Percentiles rank a stretch among this genome's conserved stretches.
These are phyloP conservation scores for Galagoides demidoff DNA, from an alignment of 2,797 vertebrate species.

Conservation along the genomic window DNA sequence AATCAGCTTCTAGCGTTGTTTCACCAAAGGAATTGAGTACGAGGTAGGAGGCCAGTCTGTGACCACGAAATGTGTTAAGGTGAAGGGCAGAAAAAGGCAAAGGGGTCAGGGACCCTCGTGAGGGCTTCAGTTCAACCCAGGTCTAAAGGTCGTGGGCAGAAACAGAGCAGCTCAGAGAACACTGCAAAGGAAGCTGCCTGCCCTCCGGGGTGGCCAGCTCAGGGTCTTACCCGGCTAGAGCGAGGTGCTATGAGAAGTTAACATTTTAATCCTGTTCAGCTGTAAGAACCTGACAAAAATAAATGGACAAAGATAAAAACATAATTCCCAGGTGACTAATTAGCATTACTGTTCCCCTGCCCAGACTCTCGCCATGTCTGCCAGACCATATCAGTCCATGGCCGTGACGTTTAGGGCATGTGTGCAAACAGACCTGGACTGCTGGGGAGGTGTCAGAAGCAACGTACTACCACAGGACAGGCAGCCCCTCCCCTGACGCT, in stretches of 20 bases:
- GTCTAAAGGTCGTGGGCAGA: not conserved
- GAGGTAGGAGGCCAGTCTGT: not conserved
- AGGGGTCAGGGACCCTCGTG: not conserved
- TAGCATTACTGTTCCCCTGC: not conserved
- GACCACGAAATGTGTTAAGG: not conserved
- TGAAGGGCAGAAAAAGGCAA: not conserved
- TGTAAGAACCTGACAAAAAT: not conserved
- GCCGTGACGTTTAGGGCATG: not conserved
- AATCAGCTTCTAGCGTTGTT: not conserved
- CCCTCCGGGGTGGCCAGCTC: not conserved
- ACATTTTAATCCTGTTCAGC: not conserved
- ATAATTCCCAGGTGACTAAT: not conserved
- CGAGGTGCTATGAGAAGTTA: slow-evolving; percentile 8
- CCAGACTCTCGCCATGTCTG: not conserved
- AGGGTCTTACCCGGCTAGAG: not conserved
- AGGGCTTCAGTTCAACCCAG: not conserved
- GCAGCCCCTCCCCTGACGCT: not conserved
- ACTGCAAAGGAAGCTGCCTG: not conserved
- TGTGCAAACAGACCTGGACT: not conserved
- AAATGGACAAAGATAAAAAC: not conserved
- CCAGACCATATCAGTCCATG: not conserved
- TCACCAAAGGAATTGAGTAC: not conserved
- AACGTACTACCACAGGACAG: not conserved
- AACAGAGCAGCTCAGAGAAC: not conserved
- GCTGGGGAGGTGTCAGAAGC: not conserved